These are phyloP conservation scores for Drosophila quadrilineata DNA, from an alignment of 1,140 invertebrate species.

Conservation along the genomic window DNA sequence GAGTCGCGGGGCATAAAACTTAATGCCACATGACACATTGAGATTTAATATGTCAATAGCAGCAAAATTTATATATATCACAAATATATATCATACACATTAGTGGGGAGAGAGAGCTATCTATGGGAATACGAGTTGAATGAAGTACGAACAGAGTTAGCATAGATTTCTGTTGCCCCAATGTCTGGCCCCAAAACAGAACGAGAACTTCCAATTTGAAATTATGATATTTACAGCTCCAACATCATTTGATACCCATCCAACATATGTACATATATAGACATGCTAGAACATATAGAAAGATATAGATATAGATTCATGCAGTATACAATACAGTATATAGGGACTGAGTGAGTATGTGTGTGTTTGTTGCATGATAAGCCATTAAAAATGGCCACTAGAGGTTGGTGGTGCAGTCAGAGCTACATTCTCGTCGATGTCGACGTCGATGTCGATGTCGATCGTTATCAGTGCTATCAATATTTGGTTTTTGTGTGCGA, in stretches of 20 bases:
- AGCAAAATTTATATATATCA: slow-evolving; percentile 72
- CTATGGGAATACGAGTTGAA: too few species aligned
- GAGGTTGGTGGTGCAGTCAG: slow-evolving; percentile 29
- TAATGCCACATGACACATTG: slow-evolving; percentile 80
- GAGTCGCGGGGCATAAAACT: slow-evolving; percentile 53
- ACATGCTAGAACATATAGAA: background rate
- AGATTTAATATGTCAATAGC: slow-evolving; percentile 80
- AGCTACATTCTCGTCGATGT: slow-evolving; percentile 14
- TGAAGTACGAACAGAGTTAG: too few species aligned
- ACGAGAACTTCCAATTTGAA: slow-evolving; percentile 1
- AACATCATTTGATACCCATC: background rate
- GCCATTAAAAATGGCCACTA: slow-evolving; percentile 77
- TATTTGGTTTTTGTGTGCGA: slow-evolving; percentile 66
- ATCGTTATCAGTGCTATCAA: slow-evolving; percentile 65
- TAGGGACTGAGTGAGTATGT: slow-evolving; percentile 4
- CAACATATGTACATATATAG: too few species aligned
- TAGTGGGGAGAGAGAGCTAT: slow-evolving; percentile 31
- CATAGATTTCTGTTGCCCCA: slow-evolving; percentile 52
- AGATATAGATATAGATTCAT: background rate
- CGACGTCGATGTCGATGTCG: slow-evolving; percentile 38
- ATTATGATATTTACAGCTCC: slow-evolving; percentile 25
- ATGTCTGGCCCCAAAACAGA: slow-evolving; percentile 16
- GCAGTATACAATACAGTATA: slow-evolving; percentile 14
- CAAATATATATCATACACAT: slow-evolving; percentile 30
- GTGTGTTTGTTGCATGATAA: slow-evolving; percentile 56